These are phyloP conservation scores for Ceraclea dissimilis DNA, from an alignment of 2,888 invertebrate species.

Conservation along the genomic window DNA sequence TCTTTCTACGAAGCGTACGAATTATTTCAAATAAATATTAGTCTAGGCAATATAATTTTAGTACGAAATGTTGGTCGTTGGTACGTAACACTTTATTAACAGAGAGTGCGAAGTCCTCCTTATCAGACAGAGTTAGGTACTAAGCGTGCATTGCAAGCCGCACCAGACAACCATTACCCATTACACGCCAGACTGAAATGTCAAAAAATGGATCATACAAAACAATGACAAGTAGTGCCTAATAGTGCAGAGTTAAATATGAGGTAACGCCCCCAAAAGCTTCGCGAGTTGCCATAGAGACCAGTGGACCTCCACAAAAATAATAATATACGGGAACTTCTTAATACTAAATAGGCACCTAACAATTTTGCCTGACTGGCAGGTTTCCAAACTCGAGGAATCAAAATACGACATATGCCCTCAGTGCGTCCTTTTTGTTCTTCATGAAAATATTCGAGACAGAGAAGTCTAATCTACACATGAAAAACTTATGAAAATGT, in stretches of 20 bases:
- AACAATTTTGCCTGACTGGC: slow-evolving; percentile 25
- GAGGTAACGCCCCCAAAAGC: slow-evolving; percentile 25
- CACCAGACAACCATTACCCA: too few species aligned
- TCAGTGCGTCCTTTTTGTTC: slow-evolving; percentile 2
- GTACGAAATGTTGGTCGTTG: too few species aligned
- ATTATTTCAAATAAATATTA: too few species aligned
- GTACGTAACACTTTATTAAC: too few species aligned
- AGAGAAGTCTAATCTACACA: not conserved
- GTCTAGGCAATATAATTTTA: too few species aligned
- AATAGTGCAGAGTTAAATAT: slow-evolving; percentile 8
- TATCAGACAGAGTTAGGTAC: too few species aligned
- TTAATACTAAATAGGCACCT: slow-evolving; percentile 20
- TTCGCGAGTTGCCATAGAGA: slow-evolving; percentile 24
- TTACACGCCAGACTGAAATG: not conserved
- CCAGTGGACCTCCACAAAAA: slow-evolving; percentile 21
- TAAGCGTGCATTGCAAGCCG: too few species aligned
- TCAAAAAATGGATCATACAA: not conserved
- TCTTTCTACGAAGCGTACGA: too few species aligned
- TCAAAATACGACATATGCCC: slow-evolving; percentile 2
- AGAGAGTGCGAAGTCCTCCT: too few species aligned
- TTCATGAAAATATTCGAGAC: slow-evolving; percentile 1
- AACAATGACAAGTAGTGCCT: slow-evolving; percentile 5
- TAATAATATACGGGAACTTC: slow-evolving; percentile 20
- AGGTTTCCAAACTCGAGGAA: slow-evolving; percentile 24
- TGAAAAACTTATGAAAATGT: not conserved